A percentile compares a stretch with the other conserved stretches of the same genome.
Evolutionary conservation across 2,888 invertebrate species (phyloP).

Genomic region (Xylota sylvarum): DNA sequence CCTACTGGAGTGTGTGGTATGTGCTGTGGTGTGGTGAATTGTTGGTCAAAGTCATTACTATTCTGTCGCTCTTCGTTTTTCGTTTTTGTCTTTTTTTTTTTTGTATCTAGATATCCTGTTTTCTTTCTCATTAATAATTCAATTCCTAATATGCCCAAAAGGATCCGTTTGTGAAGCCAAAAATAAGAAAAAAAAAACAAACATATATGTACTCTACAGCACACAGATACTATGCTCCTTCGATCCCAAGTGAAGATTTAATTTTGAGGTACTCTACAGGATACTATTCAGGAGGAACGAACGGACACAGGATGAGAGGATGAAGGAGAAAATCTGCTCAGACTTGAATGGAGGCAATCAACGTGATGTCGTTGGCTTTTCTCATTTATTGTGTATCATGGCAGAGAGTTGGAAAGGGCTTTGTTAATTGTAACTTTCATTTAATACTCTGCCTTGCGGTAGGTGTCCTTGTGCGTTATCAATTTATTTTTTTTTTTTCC

Average conservation of each 20-base stretch:
- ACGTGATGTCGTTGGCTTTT: slow-evolving; percentile 47
- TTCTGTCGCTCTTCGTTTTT: slow-evolving; percentile 47
- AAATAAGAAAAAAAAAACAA: too few relatives aligned
- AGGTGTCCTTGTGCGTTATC: slow-evolving; percentile 18
- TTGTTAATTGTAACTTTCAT: slow-evolving; percentile 45
- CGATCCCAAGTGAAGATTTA: slow-evolving; percentile 29
- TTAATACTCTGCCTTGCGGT: slow-evolving; percentile 26
- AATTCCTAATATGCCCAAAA: slow-evolving; percentile 53
- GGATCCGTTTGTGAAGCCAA: slow-evolving; percentile 22
- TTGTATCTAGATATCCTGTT: slow-evolving; percentile 28
- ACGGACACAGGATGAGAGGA: neutral
- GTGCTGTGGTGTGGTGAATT: slow-evolving; percentile 27
- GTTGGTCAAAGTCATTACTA: slow-evolving; percentile 45
- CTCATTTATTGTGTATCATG: slow-evolving; percentile 20
- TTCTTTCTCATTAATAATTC: slow-evolving; percentile 60
- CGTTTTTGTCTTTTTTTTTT: slow-evolving; percentile 20
- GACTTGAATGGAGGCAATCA: slow-evolving; percentile 29
- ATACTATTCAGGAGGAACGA: neutral
- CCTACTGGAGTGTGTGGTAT: slow-evolving; percentile 13
- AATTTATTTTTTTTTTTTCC: neutral
- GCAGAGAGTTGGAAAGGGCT: slow-evolving; percentile 14
- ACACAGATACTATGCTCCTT: neutral
- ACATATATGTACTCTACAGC: neutral
- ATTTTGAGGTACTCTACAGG: slow-evolving; percentile 28
- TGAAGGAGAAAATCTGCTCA: slow-evolving; percentile 1